Base-by-base conservation (phyloP, 2,113 vertebrate genomes). In the Carassius gibelio region DNA sequence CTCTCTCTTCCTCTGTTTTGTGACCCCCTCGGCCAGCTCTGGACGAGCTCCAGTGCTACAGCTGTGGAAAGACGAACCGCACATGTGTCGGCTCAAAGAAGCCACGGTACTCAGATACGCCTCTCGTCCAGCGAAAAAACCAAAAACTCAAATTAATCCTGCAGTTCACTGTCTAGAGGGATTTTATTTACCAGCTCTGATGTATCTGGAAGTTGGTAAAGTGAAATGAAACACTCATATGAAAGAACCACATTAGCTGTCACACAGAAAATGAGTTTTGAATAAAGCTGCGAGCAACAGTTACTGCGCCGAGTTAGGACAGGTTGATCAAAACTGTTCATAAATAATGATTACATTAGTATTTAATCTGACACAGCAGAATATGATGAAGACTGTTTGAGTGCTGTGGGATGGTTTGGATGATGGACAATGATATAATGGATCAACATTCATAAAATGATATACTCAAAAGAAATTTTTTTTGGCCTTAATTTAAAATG, bases 381-480 rank as follows among this genome's bases (percentile, higher is more conserved):
- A 79, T 61, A 42, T 23, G 21, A 62, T 38, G 10, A 23, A 19
- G 50, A 14, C 50, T 8, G 50, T 14, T 14, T 15, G 52, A 36
- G 57, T 55, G 26, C 3, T 2, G 50, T 26, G 50, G 26, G 26
- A 0, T 23, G 48, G 4, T 52, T 78, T 78, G 21, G 76, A 15
- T 61, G 76, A 61, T 72, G 76, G 7, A 61, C 8, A 62, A 79
- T 62, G 55, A 79, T 61, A n/a, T 61, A 36, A 61, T 61, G 34
- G 34, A 82, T 89, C 82, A 83, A 50, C 15, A 59, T 77, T 72
- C 50, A 87, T 85, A 88, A 87, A 91, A 87, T 87, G 66, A n/a
- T 85, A 42, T 7, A 90, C 68, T 38, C 34, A 38, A 71, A 69
- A 69, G 3, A 42, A 69, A 1, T 8, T 42, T 36, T 42, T 11